Conservation (phyloP, 2,888 invertebrate genomes). For the Drosophila hawaiiensis region DNA sequence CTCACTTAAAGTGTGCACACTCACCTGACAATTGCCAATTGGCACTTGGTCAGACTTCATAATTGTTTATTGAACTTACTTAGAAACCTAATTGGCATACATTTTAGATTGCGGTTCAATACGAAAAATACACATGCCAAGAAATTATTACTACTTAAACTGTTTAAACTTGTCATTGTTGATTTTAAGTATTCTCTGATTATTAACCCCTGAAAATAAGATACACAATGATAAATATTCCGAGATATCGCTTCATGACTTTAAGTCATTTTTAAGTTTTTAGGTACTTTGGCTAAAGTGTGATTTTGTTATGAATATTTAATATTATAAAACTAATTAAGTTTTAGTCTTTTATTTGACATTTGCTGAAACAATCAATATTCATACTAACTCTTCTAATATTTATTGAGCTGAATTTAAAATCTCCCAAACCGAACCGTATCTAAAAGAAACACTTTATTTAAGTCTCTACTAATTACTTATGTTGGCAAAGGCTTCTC, state of each 20-base stretch:
- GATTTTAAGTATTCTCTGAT: not conserved
- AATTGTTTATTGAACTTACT: not conserved
- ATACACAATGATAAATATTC: not conserved
- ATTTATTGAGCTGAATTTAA: not conserved
- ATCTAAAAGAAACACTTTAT: not conserved
- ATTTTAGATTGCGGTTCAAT: not conserved
- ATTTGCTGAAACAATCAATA: not conserved
- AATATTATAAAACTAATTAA: not conserved
- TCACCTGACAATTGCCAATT: not conserved
- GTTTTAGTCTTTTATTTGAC: not conserved
- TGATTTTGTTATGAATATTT: not conserved
- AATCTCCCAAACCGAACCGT: not conserved
- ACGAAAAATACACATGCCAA: not conserved
- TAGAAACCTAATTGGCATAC: not conserved
- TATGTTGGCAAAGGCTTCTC: not conserved
- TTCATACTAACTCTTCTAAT: not conserved
- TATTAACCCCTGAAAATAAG: not conserved
- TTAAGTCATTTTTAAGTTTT: accelerated
- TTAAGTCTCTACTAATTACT: not conserved
- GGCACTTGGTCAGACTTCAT: slow-evolving; percentile 12
- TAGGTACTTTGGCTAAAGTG: not conserved
- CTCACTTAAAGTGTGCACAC: slow-evolving; percentile 2
- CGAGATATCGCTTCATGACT: not conserved
- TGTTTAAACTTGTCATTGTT: not conserved
- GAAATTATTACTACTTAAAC: not conserved